A percentile compares a stretch with the other conserved stretches of the same genome.
phyloP scores from a whole-genome alignment of 2,113 vertebrate genomes.

The Ellobius talpinus region DNA sequence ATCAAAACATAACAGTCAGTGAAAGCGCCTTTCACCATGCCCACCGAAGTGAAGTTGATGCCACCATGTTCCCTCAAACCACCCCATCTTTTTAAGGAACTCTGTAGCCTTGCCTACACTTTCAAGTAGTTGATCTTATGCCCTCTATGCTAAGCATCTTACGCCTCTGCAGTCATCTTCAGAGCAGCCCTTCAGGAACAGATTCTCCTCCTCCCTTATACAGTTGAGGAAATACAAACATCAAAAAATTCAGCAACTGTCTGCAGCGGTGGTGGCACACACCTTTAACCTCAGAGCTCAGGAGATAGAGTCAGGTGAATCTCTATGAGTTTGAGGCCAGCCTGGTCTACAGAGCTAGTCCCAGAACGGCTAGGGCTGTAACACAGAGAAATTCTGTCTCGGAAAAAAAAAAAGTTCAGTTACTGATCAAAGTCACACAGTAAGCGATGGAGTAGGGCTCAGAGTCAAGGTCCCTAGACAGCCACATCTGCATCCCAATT shows the following conservation, averaged over 20 bases:
- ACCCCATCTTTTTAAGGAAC: neutral
- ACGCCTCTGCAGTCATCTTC: neutral
- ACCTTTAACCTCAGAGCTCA: too few species aligned
- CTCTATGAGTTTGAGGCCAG: too few species aligned
- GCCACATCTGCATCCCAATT: neutral
- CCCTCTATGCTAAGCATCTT: neutral
- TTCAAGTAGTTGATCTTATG: neutral
- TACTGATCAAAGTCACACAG: neutral
- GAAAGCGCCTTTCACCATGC: neutral
- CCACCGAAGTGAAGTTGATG: accelerated
- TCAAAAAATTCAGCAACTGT: neutral
- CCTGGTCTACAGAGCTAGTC: too few species aligned
- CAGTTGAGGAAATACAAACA: neutral
- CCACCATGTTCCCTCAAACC: accelerated
- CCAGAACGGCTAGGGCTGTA: too few species aligned
- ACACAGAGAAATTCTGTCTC: too few species aligned
- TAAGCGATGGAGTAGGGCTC: neutral
- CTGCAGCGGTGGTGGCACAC: too few species aligned
- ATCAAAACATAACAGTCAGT: neutral
- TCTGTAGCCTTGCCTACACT: neutral
- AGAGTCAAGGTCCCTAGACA: neutral
- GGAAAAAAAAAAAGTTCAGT: neutral
- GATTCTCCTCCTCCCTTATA: neutral
- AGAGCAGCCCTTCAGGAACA: neutral
- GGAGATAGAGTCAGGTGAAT: too few species aligned